Conservation (phyloP, 2,888 invertebrate genomes). For the Calliopum simillimum region DNA sequence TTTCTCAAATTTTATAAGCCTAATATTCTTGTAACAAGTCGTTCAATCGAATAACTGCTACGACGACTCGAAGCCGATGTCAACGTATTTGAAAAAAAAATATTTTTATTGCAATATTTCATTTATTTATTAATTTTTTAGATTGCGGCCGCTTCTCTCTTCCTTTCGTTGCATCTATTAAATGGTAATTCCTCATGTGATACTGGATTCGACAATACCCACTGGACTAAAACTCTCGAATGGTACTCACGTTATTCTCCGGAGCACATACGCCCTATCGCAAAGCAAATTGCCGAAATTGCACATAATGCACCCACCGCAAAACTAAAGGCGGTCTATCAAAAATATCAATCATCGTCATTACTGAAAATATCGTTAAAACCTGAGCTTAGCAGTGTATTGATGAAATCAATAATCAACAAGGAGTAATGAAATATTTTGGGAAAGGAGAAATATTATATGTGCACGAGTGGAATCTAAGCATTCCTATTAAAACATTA, state of each 20-base stretch:
- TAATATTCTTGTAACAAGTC: no score
- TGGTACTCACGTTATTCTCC: slow-evolving; percentile 83
- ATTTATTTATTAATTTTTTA: no score
- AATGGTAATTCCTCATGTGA: slow-evolving; percentile 55
- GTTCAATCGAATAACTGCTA: no score
- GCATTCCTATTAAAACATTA: slow-evolving; percentile 15
- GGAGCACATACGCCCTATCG: slow-evolving; percentile 76
- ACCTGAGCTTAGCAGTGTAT: slow-evolving; percentile 69
- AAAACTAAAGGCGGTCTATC: slow-evolving; percentile 77
- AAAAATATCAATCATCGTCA: slow-evolving; percentile 74
- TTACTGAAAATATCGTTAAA: slow-evolving; percentile 75
- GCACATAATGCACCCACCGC: slow-evolving; percentile 77
- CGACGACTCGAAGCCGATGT: no score
- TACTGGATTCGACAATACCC: slow-evolving; percentile 59
- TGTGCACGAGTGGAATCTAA: neutral
- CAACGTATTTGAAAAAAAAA: no score
- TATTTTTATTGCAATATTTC: no score
- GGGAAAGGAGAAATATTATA: neutral
- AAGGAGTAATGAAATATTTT: slow-evolving; percentile 26
- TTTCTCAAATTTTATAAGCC: no score
- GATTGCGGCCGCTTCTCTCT: slow-evolving; percentile 65
- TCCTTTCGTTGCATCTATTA: slow-evolving; percentile 61
- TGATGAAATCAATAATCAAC: slow-evolving; percentile 60
- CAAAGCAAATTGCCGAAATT: slow-evolving; percentile 77
- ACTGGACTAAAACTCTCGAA: slow-evolving; percentile 81